Evolutionary conservation across 2,888 invertebrate species (phyloP).

Genomic region (Harmothoe impar): DNA sequence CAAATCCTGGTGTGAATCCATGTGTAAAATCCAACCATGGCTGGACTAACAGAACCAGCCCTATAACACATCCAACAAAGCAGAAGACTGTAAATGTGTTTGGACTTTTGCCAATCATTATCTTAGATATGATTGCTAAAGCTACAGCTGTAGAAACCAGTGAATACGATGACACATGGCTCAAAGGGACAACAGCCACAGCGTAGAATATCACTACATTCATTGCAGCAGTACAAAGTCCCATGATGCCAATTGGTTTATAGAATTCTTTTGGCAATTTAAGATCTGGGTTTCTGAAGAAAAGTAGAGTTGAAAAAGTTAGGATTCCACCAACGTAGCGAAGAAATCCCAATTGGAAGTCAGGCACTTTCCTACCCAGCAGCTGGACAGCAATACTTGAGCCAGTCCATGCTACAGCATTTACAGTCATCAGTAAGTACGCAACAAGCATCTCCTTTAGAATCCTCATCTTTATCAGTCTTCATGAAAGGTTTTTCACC

Average conservation of each 20-base stretch:
- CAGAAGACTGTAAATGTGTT: neutral
- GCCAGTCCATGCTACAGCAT: neutral
- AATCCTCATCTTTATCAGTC: neutral
- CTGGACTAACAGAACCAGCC: neutral
- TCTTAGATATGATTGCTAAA: neutral
- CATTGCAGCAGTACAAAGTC: neutral
- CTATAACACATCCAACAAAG: conserved; percentile 4
- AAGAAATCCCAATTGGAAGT: neutral
- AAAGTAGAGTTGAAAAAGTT: neutral
- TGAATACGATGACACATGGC: neutral
- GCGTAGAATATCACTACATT: neutral
- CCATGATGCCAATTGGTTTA: neutral
- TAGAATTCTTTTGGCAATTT: neutral
- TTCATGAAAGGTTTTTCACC: too few relatives aligned
- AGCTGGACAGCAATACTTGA: neutral
- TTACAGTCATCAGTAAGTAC: neutral
- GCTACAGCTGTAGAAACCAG: neutral
- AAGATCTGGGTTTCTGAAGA: neutral
- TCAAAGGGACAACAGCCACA: neutral
- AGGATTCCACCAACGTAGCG: neutral
- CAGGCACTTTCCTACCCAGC: neutral
- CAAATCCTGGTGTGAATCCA: neutral
- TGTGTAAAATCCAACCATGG: neutral
- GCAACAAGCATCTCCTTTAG: neutral
- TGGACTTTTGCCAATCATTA: neutral